Evolutionary conservation across 2,113 vertebrate species (phyloP).

Genomic region (Symphodus melops): DNA sequence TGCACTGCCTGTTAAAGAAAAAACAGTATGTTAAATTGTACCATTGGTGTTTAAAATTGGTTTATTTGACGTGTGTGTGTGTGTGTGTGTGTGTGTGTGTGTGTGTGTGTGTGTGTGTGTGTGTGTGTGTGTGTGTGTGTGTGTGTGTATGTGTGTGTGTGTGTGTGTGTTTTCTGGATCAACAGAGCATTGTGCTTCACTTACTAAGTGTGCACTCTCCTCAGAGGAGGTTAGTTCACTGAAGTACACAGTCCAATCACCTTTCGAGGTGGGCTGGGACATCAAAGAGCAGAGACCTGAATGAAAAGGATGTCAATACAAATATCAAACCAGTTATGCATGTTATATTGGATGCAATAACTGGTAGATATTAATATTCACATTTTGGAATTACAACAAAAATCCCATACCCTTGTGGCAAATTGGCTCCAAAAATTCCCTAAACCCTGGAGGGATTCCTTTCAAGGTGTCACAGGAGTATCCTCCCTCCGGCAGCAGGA

Average conservation of each 20-base stretch:
- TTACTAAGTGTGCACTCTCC: slow-evolving; percentile 84
- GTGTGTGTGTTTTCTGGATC: background rate
- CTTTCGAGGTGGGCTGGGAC: slow-evolving; percentile 83
- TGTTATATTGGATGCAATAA: background rate
- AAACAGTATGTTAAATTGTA: background rate
- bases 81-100: no score
- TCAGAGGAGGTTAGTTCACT: slow-evolving; percentile 80
- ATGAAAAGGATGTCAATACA: background rate
- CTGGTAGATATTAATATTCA: background rate
- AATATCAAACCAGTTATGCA: background rate
- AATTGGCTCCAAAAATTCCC: slow-evolving; percentile 92
- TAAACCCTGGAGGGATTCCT: slow-evolving; percentile 90
- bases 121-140: no score
- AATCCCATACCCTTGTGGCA: slow-evolving; percentile 87
- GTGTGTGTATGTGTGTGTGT: slow-evolving; percentile 12
- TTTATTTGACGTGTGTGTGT: background rate
- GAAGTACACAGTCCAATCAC: slow-evolving; percentile 91
- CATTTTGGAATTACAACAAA: background rate
- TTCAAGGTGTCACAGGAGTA: slow-evolving; percentile 91
- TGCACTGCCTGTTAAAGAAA: slow-evolving; percentile 76
- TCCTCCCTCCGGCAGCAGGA: slow-evolving; percentile 93
- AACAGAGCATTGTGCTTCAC: background rate
- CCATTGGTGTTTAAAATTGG: no score
- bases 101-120: no score
- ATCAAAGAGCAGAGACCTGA: slow-evolving; percentile 90